Evolutionary conservation across 2,113 vertebrate species (phyloP), one percentile per base, ranked within the genome.

Genomic region (Phalacrocorax carbo): DNA sequence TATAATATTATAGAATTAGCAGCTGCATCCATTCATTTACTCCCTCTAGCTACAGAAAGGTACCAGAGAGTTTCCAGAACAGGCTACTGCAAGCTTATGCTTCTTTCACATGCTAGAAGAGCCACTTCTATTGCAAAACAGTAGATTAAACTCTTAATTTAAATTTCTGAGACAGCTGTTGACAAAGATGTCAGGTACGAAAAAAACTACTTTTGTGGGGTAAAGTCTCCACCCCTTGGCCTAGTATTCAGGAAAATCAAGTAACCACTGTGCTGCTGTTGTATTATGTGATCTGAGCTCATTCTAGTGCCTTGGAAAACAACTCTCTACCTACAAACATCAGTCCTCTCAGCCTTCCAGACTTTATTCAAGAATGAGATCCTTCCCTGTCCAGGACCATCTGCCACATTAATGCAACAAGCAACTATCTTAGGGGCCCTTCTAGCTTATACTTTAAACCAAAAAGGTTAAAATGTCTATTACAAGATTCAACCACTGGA

Each of bases 11-110:
- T 23, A 61, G 48, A 73, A 85, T 82, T 93, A 90, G 27, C 75
- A 79, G 44, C 69, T 91, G 82, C 65, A 89, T 38, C 70, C 65
- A 79, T 88, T 88, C 68, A 87, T 68, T 93, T 76, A 52, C 70
- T 82, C 84, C 93, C 87, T 95, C 71, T 70, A 90, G 70, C 88
- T 93, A 93, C 54, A 84, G 49, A 70, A 68, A 72, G 23, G 40
- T 69, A 95, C 17, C 68, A 73, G 78, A 97, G 25, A 87, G 80
- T 94, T 93, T 90, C 82, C 79, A 92, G 78, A 85, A 87, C 70
- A 86, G 75, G 85, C 75, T 83, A 69, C 81, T 93, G 89, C 89
- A 96, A 85, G 66, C 86, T 86, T 71, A 13, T 30, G 29, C 48
- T 73, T 81, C 71, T 84, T 90, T 58, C 55, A 79, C 5, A 0